A percentile compares a stretch with the other conserved stretches of the same genome.
Conservation (phyloP, 2,797 vertebrate genomes). For the Lindbergichthys nudifrons region DNA sequence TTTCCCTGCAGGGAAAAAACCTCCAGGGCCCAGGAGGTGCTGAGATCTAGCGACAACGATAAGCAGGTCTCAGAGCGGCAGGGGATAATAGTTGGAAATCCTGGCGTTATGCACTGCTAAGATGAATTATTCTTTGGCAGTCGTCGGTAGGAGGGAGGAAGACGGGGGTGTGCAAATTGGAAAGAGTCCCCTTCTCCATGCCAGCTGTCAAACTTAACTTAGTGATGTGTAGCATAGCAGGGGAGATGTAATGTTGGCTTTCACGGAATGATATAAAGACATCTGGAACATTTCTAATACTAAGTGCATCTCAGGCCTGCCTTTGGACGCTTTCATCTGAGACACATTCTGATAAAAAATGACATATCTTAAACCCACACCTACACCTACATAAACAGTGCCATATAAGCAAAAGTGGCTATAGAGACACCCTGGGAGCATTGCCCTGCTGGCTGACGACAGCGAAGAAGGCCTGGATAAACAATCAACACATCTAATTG, state of each 20-base stretch:
- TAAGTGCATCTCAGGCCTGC: neutral
- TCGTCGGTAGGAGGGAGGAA: slow-evolving; percentile 7
- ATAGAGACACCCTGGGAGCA: slow-evolving; percentile 24
- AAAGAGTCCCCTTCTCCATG: slow-evolving; percentile 31
- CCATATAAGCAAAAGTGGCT: slow-evolving; percentile 26
- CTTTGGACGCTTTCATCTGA: too few relatives aligned
- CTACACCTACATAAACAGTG: neutral
- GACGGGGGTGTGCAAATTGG: slow-evolving; percentile 30
- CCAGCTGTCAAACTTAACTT: slow-evolving; percentile 58
- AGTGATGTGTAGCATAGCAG: slow-evolving; percentile 10
- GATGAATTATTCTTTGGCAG: slow-evolving; percentile 60
- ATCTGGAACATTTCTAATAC: slow-evolving; percentile 24
- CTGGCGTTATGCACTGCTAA: slow-evolving; percentile 37
- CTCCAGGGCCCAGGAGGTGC: slow-evolving; percentile 7
- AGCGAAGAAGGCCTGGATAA: too few relatives aligned
- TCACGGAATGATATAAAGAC: slow-evolving; percentile 41
- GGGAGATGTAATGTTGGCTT: slow-evolving; percentile 28
- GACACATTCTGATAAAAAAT: neutral
- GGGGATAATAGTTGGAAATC: slow-evolving; percentile 56
- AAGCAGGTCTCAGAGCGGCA: slow-evolving; percentile 25
- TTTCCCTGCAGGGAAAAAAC: slow-evolving; percentile 19
- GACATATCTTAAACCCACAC: slow-evolving; percentile 1
- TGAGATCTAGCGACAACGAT: slow-evolving; percentile 41
- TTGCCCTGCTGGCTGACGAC: slow-evolving; percentile 8
- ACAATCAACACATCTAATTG: slow-evolving; percentile 41